Evolutionary conservation across 2,888 invertebrate species (phyloP), one percentile per base, ranked within the genome.

Genomic region (Uloborus plumipes): DNA sequence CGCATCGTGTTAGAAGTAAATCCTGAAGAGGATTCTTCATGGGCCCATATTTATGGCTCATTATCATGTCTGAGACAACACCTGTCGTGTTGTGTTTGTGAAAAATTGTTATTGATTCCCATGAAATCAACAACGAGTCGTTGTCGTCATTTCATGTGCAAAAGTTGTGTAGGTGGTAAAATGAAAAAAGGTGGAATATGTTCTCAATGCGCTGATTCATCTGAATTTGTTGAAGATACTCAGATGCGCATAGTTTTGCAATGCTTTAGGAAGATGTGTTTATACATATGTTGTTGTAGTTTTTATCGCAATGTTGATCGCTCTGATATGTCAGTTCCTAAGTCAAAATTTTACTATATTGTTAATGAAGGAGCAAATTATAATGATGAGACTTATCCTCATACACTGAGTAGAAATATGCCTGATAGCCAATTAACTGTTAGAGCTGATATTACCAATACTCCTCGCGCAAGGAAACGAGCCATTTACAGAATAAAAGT

Each of bases 111-210:
- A 77, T 93, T 93, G 86, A 94, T 94, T 88, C 96, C 97, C 9
- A 93, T 93, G 88, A 93, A 94, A 51, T 95, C 96, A 18, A 92
- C 92, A 22, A 93, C 92, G 87, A 92, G 93, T 4, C 93, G 92
- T 85, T 97, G 97, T 90, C 94, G 94, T 89, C 97, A 97, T 90
- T 94, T 95, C 90, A 94, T 97, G 55, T 97, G 97, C 89, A 93
- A 93, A 86, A 91, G 92, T 72, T 97, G 97, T 88, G 92, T 94
- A 88, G 95, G 95, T 65, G 95, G 95, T 4, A 92, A 94, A 86
- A 96, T 96, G 90, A 93, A 94, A 88, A 91, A 96, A 67, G 94
- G 94, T 88, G 95, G 96, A 0, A 92, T 93, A 0, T 97, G 97
- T 89, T 91, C 92, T 86, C 94, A 94, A 92, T 97, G 97, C 89